Evolutionary conservation across 2,113 vertebrate species (phyloP).

Genomic region (Pan troglodytes): NHGRI_mPanTro3-v2.1_pri NC_072401.2:21430501-21431000

Average conservation of each 20-base stretch:
- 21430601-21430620: not conserved
- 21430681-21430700: not conserved
- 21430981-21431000: not conserved
- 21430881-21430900: not conserved
- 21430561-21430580: not conserved
- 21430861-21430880: not conserved
- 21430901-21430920: not conserved
- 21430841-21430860: not conserved
- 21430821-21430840: not conserved
- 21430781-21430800: too few species aligned
- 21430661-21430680: not conserved
- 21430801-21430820: not conserved
- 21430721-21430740: accelerated
- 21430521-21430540: not conserved
- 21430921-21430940: not conserved
- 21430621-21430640: not conserved
- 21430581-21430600: not conserved
- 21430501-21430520: not conserved
- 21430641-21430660: not conserved
- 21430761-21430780: too few species aligned
- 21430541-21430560: not conserved
- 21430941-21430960: not conserved
- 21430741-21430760: not conserved
- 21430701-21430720: not conserved
- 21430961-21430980: not conserved